Base-by-base conservation (phyloP, 1,140 invertebrate species). In the Bombus vancouverensis region DNA sequence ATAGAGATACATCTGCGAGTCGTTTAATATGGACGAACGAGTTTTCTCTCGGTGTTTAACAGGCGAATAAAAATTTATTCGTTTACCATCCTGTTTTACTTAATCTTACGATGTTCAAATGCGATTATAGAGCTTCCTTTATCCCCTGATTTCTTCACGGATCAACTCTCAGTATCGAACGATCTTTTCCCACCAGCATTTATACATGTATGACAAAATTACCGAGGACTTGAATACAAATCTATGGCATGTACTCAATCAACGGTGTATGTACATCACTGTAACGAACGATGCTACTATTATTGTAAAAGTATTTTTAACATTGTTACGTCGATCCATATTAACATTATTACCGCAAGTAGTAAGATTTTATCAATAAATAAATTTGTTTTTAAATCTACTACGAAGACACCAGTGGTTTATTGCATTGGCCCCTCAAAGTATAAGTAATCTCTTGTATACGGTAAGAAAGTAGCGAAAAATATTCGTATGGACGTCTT, bases 341-440 rank as follows among this genome's bases (percentile, higher is more conserved):
- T 89, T 89, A 86, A 86, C 78, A 89, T 47, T 75, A 89, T 86
- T 81, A 83, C 32, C 77, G 75, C 47, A 81, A 87, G n/a, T 86
- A 90, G 81, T 34, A 70, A 90, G 72, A 88, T 88, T 78, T 37
- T 72, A 88, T 88, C 76, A 73, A 91, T 88, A 91, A 91, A 90
- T 86, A 91, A 91, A 88, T 86, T 62, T 86, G 87, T 91, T 90
- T 88, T 88, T 90, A 88, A 90, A 87, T 83, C 89, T 89, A 87
- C 32, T 22, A 53, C 74, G 88, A 75, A 88, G 78, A 89, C 44
- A 85, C n/a, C 53, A 39, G 25, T 79, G 37, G 57, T 89, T 77
- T 79, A 77, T 82, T 81, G 44, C 44, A 39, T 88, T 89, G 84
- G 77, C 62, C 85, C 87, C 88, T 39, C 44, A 3, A 44, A n/a